Evolutionary conservation across 2,797 vertebrate genomes (phyloP), one percentile per base, ranked within the genome.

Genomic region (Myripristis jacobus): DNA sequence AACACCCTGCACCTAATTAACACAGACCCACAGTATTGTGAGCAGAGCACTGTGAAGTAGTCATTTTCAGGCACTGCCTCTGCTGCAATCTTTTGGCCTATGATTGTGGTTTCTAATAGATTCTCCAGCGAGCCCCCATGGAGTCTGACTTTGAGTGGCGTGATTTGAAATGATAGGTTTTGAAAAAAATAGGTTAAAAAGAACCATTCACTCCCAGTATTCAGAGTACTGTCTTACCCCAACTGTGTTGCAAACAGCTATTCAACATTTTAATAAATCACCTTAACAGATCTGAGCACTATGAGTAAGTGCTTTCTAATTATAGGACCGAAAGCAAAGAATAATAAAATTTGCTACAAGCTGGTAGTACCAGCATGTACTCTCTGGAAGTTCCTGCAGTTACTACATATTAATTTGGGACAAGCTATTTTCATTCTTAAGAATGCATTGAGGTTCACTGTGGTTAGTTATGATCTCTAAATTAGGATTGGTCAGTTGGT

Each of bases 91-190:
- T 68, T 73, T 48, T 61, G 65, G 81, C 57, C 60, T 76, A 36
- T 66, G 61, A 79, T 67, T 70, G 27, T 36, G 24, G 66, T 51
- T 76, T 44, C 72, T 79, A 80, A 75, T 63, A 70, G 36, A 74
- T 80, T 73, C 84, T 77, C 67, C 44, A 36, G 73, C 72, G 63
- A 82, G 41, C 56, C 71, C 60, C 50, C 73, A 56, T 70, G 78
- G 77, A 79, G 69, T 66, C 51, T 74, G 69, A 70, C 15, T 80
- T 84, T 69, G 68, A 43, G 16, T 15, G 15, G 48, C 66, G 65
- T 73, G 51, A 87, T 74, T 64, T 67, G 52, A 61, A 43, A 13
- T 16, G 41, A 43, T 16, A 43, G 34, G 16, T 16, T 43, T 41
- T 54, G 48, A 62, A 5, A 55, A 75, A 73, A 81, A 31, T 31